Base-by-base conservation (phyloP, 2,888 invertebrate genomes). In the Eristalis arbustorum region DNA sequence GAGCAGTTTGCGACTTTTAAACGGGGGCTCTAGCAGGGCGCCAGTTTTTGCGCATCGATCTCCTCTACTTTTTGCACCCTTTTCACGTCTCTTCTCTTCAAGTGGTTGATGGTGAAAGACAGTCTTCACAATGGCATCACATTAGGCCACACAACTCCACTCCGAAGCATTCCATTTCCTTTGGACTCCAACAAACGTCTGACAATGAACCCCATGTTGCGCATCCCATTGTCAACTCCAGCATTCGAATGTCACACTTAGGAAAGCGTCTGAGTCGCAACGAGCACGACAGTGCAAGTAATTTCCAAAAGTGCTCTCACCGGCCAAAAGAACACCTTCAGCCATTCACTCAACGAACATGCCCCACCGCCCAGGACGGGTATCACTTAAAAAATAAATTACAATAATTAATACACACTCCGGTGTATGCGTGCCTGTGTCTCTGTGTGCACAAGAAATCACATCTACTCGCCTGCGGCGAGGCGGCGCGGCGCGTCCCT, bases 321-420 rank as follows among this genome's bases (percentile, higher is more conserved):
- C 49, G 49, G 42, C 31, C 61, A 28, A 31, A 67, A 25, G 31
- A 25, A 49, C 69, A 69, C 79, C 37, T 61, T 14, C 69, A 61
- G 25, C 69, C 64, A 49, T 75, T 66, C 14, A 75, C 59, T 66
- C 61, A 34, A 23, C 31, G 22, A 67, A 34, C 10, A 59, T 40
- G 25, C 3, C 5, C 18, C 23, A 22, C 23, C 8, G 23, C n/a
- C 23, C 3, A 34, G 11, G 18, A 18, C 28, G 57, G 40, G 59
- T 62, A 62, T 84, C 72, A 80, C 80, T 84, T 76, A 72, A 76
- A 76, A 80, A 80, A 80, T 73, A 80, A 84, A 84, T 84, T 84
- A 80, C 80, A 84, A 84, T 84, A 84, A 84, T 84, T 84, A 84
- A 84, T 84, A 84, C 49, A 49, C n/a, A 18, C 49, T n/a, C 18